Evolutionary conservation across 1,140 invertebrate genomes (phyloP), one percentile per base, ranked within the genome.

Genomic region (Aplysia californica): DNA sequence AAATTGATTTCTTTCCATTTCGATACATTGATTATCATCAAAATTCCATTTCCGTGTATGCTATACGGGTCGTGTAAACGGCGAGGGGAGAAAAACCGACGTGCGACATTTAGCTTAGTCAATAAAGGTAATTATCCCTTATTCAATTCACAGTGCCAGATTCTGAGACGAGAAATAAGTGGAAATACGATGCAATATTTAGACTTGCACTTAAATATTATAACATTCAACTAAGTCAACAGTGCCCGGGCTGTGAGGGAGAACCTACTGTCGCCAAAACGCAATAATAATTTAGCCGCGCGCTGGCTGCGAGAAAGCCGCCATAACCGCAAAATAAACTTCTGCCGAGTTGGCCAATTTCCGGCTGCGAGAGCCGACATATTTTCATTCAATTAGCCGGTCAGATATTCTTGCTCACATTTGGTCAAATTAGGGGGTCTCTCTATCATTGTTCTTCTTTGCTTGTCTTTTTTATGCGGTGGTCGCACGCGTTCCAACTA

Each of bases 281-380:
- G n/a, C n/a, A 65, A 65, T 35, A 65, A 65, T 65, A 65, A 65
- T 65, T 65, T 65, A n/a, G n/a, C n/a, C n/a, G n/a, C n/a, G n/a
- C n/a, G n/a, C n/a, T 39, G 35, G 2, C 21, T 23, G 4, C 21
- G 39, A 68, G 26, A 44, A 23, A 33, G 35, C 33, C 35, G 5
- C 10, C 66, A 2, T 26, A 50, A 50, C 66, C 39, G 64, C 66
- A 50, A 68, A 31, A 68, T 29, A 41, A 68, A 68, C 66, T 41
- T 68, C 58, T 41, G 66, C 41, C 66, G 66, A 44, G 66, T 68
- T 44, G 66, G 66, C 66, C 39, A 68, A 68, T 68, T 68, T 68
- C 66, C 66, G 36, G 23, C 26, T 6, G 20, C 39, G 66, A 26
- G 41, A 23, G 31, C 39, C 23, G 66, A 36, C 36, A 39, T 68